Base-by-base conservation (phyloP, 2,113 vertebrate genomes). In the Caranx melampygus region DNA sequence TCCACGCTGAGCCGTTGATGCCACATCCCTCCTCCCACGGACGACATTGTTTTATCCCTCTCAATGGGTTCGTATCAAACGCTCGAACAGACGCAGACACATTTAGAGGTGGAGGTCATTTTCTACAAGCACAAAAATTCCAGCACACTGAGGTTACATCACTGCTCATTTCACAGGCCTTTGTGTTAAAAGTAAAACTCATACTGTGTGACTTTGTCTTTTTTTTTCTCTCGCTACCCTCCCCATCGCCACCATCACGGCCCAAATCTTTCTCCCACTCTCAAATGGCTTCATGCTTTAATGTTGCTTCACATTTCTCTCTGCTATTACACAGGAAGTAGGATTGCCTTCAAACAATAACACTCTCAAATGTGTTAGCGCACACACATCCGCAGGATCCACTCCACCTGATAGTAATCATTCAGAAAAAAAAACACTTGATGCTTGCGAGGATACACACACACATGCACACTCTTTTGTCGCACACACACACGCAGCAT, bases 371-470 rank as follows among this genome's bases (percentile, higher is more conserved):
- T 6, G 79, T 74, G 84, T 72, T 6, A 65, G 62, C 54, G 37
- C 61, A 51, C 18, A 80, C 66, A 44, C 69, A 62, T 26, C 37
- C 52, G 15, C 45, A 64, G 21, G 13, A 60, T 70, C 65, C 64
- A 59, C 70, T 37, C 58, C 72, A 84, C 74, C 88, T 81, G 78
- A 92, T 82, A 72, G 78, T 66, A 64, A 90, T 83, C 77, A 78
- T 77, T 87, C 72, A 85, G 57, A 78, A 88, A 82, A 26, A 26
- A 83, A 82, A 83, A 72, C 61, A 68, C 21, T 1, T 44, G n/a
- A 63, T 49, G 2, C 55, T 76, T 79, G 51, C 60, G 47, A 65
- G 67, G 35, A 44, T 2, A 35, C 40, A 59, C 26, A 47, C 44
- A 69, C 51, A 75, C 40, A 71, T 42, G 55, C 51, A 37, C 68